phyloP scores from a whole-genome alignment of 2,797 vertebrate genomes.

The Stomatorhinus walkeri region DNA sequence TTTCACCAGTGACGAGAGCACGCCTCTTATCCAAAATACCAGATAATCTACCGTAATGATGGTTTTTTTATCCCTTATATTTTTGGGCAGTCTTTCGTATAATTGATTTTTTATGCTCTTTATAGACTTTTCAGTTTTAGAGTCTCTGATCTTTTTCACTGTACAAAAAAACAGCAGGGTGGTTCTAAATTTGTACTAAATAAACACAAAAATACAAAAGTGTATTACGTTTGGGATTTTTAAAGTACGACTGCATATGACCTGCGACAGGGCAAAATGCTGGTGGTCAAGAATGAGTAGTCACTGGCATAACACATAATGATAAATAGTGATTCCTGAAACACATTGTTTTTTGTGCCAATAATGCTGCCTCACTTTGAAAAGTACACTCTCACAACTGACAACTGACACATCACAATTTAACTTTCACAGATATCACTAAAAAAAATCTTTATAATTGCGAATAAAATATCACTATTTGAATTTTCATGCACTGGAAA shows the following conservation, averaged over 20 bases:
- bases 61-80: background rate
- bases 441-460: background rate
- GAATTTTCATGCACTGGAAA: background rate
- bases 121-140: background rate
- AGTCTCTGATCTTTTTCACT: background rate
- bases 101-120: background rate
- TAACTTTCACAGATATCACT: background rate
- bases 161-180: background rate
- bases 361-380: background rate
- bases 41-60: background rate
- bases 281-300: background rate
- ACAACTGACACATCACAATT: background rate
- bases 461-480: background rate
- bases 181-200: background rate
- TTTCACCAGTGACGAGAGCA: background rate
- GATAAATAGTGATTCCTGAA: background rate
- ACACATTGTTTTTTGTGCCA: background rate
- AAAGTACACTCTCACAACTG: background rate
- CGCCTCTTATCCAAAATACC: background rate
- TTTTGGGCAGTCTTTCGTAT: background rate
- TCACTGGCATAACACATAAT: background rate
- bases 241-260: background rate
- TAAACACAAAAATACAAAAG: background rate
- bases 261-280: background rate
- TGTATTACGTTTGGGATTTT: background rate